Evolutionary conservation across 2,888 invertebrate species (phyloP).

Genomic region (Entomobrya multifasciata): DNA sequence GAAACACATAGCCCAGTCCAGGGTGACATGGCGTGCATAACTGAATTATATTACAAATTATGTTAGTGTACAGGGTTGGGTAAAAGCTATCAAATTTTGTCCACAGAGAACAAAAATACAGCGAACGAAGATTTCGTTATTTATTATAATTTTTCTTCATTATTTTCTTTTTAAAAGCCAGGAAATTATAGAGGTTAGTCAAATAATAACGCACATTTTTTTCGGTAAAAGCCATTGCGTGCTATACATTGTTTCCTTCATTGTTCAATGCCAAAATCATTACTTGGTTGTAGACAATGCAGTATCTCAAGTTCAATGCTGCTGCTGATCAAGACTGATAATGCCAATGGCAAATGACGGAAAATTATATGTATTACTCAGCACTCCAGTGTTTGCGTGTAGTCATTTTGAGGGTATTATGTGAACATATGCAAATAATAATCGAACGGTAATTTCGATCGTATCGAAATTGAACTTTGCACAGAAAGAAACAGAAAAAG

Average conservation of each 20-base stretch:
- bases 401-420: too few species aligned
- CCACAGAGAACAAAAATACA: conserved; percentile 10
- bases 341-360: conserved; percentile 7
- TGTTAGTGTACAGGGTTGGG: neutral
- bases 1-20: neutral
- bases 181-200: neutral
- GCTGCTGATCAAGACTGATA: conserved; percentile 5
- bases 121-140: too few species aligned
- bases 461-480: too few species aligned
- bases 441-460: neutral
- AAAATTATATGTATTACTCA: neutral
- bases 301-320: conserved; percentile 41
- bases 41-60: neutral
- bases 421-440: neutral
- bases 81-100: neutral
- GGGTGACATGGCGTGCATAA: neutral
- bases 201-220: neutral
- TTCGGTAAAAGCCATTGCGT: neutral
- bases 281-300: neutral
- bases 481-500: too few species aligned
- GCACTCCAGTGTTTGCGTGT: too few species aligned
- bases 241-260: conserved; percentile 13
- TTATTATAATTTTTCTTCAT: conserved; percentile 20
- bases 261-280: conserved; percentile 39
- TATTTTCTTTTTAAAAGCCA: neutral